Percentiles rank a stretch among this genome's conserved stretches.
phyloP scores from a whole-genome alignment of 2,797 vertebrate genomes.

The Hydrophis major region DNA sequence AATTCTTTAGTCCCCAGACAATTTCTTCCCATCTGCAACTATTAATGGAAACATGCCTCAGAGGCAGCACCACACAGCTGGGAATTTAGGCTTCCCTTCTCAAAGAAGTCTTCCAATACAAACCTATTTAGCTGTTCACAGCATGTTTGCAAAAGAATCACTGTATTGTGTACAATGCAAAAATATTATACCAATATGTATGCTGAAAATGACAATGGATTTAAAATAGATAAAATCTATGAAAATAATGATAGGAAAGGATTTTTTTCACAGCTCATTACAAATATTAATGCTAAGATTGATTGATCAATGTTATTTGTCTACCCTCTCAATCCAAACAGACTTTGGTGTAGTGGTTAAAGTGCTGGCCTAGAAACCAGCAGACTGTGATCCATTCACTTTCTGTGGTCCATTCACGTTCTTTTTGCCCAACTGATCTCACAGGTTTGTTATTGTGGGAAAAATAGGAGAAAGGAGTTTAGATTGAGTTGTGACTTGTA shows the following conservation, averaged over 20 bases:
- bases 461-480: not conserved
- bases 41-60: conserved; percentile 46
- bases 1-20: conserved; percentile 37
- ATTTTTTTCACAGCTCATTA: conserved; percentile 30
- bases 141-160: conserved; percentile 5
- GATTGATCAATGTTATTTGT: not conserved
- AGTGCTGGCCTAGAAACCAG: not conserved
- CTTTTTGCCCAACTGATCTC: not conserved
- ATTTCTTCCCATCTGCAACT: conserved; percentile 38
- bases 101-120: conserved; percentile 9
- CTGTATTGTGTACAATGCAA: not conserved
- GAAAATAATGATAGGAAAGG: conserved; percentile 41
- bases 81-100: conserved; percentile 44
- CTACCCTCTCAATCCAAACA: not conserved
- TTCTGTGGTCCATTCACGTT: not conserved
- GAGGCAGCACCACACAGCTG: conserved; percentile 24
- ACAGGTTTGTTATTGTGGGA: not conserved
- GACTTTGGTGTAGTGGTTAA: not conserved
- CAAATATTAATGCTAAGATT: not conserved
- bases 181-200: conserved; percentile 24
- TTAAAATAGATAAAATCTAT: conserved; percentile 33
- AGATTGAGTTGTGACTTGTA: not conserved
- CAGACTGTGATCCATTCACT: not conserved
- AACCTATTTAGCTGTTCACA: conserved; percentile 2
- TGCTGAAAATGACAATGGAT: conserved; percentile 45